These are phyloP conservation scores for Morone saxatilis DNA, from an alignment of 2,113 vertebrate species.

Conservation along the genomic window DNA sequence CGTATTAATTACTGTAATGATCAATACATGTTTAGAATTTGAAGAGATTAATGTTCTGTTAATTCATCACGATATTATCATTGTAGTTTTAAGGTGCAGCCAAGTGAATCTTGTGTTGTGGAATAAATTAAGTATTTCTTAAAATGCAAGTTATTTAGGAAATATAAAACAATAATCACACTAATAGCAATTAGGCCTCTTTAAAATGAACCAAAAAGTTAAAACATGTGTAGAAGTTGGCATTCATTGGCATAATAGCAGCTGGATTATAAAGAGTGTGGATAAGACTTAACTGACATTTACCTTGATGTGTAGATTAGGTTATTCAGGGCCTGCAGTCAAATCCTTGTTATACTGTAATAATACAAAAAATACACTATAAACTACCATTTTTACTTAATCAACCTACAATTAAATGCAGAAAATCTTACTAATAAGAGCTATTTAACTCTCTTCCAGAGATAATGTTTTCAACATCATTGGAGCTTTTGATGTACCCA, in stretches of 20 bases:
- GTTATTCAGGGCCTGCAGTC: background rate
- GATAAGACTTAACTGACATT: too few species aligned
- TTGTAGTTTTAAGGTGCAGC: background rate
- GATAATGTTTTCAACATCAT: constrained; percentile 97
- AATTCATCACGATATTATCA: background rate
- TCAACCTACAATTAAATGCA: background rate
- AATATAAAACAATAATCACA: too few species aligned
- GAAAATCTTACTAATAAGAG: background rate
- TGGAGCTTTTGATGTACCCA: constrained; percentile 95
- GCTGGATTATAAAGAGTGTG: too few species aligned
- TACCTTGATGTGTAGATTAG: too few species aligned
- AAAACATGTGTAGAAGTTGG: background rate
- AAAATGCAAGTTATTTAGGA: too few species aligned
- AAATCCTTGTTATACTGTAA: background rate
- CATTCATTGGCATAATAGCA: background rate
- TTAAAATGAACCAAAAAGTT: background rate
- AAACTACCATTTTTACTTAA: background rate
- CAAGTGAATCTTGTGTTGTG: too few species aligned
- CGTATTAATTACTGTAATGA: background rate
- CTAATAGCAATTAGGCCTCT: too few species aligned
- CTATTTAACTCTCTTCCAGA: constrained; percentile 81
- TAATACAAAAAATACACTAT: background rate
- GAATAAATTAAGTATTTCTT: too few species aligned
- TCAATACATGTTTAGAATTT: too few species aligned
- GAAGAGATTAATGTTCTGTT: too few species aligned